phyloP scores from a whole-genome alignment of 64 coral and sea anemone species.

The Montipora efflorescens region DNA sequence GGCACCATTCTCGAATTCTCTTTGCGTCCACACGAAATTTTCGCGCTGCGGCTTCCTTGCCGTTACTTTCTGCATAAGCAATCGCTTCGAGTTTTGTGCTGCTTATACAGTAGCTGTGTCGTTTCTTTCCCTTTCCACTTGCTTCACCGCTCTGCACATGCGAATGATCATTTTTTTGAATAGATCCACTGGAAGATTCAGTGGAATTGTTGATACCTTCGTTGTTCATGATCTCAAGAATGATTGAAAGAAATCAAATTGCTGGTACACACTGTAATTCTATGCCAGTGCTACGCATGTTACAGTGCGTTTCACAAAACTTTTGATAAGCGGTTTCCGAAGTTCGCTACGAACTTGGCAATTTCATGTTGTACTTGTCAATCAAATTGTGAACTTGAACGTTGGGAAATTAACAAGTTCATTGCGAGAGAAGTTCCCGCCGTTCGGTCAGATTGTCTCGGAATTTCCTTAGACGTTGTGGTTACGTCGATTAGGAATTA shows the following conservation, averaged over 20 bases:
- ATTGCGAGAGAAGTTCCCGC: neutral
- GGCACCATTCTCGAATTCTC: slow-evolving; percentile 68
- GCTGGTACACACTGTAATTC: too few relatives aligned
- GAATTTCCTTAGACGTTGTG: neutral
- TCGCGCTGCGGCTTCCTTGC: slow-evolving; percentile 57
- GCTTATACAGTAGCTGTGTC: slow-evolving; percentile 57
- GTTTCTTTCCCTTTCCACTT: slow-evolving; percentile 70
- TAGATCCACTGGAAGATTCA: slow-evolving; percentile 21
- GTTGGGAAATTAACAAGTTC: neutral
- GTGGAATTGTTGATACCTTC: slow-evolving; percentile 43
- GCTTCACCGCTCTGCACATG: slow-evolving; percentile 2
- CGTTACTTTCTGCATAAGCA: slow-evolving; percentile 32
- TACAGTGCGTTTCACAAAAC: too few relatives aligned
- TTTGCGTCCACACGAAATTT: slow-evolving; percentile 63
- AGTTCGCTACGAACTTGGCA: too few relatives aligned
- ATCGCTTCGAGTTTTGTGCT: slow-evolving; percentile 59
- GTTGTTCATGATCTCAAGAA: slow-evolving; percentile 5
- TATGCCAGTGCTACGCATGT: too few relatives aligned
- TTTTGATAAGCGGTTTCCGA: too few relatives aligned
- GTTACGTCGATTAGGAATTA: neutral
- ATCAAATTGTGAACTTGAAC: neutral
- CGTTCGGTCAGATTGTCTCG: neutral
- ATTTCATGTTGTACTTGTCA: too few relatives aligned
- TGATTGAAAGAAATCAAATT: too few relatives aligned
- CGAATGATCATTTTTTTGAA: slow-evolving; percentile 26